These are phyloP conservation scores for Drosophila nr. perissopoda DNA, from an alignment of 2,888 invertebrate genomes.

Conservation along the genomic window DNA sequence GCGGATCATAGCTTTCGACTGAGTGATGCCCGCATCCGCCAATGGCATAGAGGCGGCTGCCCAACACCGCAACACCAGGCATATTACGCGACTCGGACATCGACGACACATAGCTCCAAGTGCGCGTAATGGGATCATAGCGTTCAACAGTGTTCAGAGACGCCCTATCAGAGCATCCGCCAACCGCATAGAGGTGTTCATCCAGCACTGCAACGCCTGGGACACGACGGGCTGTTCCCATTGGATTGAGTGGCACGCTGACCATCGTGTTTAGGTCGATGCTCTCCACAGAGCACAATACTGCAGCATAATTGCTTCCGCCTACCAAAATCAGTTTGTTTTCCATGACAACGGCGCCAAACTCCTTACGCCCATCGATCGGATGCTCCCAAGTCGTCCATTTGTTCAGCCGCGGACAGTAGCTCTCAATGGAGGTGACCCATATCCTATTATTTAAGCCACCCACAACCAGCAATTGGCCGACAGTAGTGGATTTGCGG, in stretches of 20 bases:
- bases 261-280: constrained; percentile 92
- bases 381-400: constrained; percentile 84
- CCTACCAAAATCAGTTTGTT: constrained; percentile 94
- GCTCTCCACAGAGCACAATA: constrained; percentile 90
- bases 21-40: constrained; percentile 89
- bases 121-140: constrained; percentile 94
- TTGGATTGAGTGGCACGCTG: constrained; percentile 93
- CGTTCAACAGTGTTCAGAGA: constrained; percentile 96
- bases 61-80: constrained; percentile 95
- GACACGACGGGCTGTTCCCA: constrained; percentile 95
- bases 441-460: no score
- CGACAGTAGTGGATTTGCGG: constrained; percentile 88
- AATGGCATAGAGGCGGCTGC: constrained; percentile 94
- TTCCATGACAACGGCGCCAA: constrained; percentile 94
- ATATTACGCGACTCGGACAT: constrained; percentile 94
- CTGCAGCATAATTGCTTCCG: constrained; percentile 90
- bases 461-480: constrained; percentile 91
- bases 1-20: constrained; percentile 93
- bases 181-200: constrained; percentile 95
- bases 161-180: constrained; percentile 92
- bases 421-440: constrained; percentile 96
- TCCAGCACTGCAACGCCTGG: constrained; percentile 91
- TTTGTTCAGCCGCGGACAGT: constrained; percentile 85
- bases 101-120: constrained; percentile 95
- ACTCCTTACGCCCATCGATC: constrained; percentile 90